These are phyloP conservation scores for Tineola bisselliella DNA, from an alignment of 2,888 invertebrate genomes.

Conservation along the genomic window DNA sequence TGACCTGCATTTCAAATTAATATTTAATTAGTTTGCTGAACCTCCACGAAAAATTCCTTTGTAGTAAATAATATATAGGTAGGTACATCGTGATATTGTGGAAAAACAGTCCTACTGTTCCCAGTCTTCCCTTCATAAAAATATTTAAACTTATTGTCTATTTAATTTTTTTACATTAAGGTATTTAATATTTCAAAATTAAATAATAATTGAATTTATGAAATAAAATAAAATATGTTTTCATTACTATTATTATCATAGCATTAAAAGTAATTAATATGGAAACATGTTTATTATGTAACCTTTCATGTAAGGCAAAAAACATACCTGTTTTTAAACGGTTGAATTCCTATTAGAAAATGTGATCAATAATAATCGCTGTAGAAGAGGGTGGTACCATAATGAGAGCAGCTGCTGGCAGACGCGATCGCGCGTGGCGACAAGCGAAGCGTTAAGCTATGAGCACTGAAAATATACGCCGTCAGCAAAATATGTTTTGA, in stretches of 20 bases:
- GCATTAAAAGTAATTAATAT: no score
- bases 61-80: not conserved
- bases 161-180: no score
- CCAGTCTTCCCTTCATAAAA: no score
- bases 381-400: slow-evolving; percentile 34
- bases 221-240: no score
- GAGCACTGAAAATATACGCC: slow-evolving; percentile 10
- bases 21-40: slow-evolving; percentile 12
- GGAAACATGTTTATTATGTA: no score
- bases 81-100: not conserved
- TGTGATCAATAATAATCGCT: slow-evolving; percentile 43
- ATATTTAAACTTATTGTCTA: no score
- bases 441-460: slow-evolving; percentile 40
- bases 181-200: no score
- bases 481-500: slow-evolving; percentile 3
- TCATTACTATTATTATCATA: no score
- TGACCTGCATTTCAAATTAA: slow-evolving; percentile 10
- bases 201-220: no score
- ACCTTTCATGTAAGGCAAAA: not conserved
- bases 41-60: slow-evolving; percentile 8
- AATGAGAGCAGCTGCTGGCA: slow-evolving; percentile 46
- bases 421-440: slow-evolving; percentile 53
- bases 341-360: slow-evolving; percentile 18
- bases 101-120: not conserved
- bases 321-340: not conserved